Conservation (phyloP, 2,888 invertebrate species). For the Tenthredo mesomela region DNA sequence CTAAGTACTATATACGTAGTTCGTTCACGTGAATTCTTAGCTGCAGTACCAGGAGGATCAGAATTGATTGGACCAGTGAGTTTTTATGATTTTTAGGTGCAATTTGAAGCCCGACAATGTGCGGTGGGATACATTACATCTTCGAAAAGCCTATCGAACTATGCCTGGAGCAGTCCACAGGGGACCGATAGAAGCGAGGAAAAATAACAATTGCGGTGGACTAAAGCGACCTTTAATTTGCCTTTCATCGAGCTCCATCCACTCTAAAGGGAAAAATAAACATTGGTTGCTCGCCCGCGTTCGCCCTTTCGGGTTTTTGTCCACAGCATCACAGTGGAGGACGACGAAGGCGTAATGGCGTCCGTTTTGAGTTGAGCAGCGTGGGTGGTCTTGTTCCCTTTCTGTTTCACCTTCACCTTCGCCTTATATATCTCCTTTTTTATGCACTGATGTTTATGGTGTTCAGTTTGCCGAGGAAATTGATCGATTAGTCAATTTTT, state of each 20-base stretch:
- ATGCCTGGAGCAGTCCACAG: background rate
- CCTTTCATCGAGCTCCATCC: conserved; percentile 28
- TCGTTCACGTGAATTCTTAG: background rate
- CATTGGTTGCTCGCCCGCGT: conserved; percentile 15
- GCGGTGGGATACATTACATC: background rate
- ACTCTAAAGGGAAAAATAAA: conserved; percentile 39
- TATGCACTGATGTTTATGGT: background rate
- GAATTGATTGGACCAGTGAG: no score
- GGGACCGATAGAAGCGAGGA: background rate
- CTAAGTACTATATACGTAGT: no score
- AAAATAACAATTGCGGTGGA: conserved; percentile 17
- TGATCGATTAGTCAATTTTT: background rate
- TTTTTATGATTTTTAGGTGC: background rate
- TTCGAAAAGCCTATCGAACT: background rate
- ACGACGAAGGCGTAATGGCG: conserved; percentile 21
- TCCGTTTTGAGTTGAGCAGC: conserved; percentile 1
- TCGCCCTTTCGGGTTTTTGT: conserved; percentile 34
- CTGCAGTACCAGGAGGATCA: no score
- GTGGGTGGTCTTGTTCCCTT: conserved; percentile 34
- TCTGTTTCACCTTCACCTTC: background rate
- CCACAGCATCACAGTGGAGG: background rate
- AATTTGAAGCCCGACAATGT: background rate
- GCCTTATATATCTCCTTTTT: background rate
- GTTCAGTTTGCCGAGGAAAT: conserved; percentile 3
- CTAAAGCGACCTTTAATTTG: conserved; percentile 41